Base-by-base conservation (phyloP, 1,140 invertebrate genomes). In the Orussus abietinus region DNA sequence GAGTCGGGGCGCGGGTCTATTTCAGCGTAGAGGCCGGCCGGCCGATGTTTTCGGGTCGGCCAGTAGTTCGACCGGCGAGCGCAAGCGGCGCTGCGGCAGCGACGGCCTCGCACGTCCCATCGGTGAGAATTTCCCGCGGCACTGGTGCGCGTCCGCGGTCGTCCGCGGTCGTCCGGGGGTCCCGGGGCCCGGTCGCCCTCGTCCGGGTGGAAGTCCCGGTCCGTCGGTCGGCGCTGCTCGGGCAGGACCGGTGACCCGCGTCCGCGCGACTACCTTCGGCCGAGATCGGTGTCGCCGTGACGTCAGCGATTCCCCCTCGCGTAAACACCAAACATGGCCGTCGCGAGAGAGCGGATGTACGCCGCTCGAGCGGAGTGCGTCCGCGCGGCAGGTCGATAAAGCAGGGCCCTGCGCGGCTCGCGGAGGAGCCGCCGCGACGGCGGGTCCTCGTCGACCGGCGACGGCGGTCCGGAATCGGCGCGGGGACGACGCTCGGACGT, bases 321-420 rank as follows among this genome's bases (percentile, higher is more conserved):
- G 66, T 72, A 73, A 71, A 72, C 68, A 74, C 71, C 71, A 72
- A 74, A 72, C 69, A 72, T 72, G 70, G 70, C 69, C 55, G 70
- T 67, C 65, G 59, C 42, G 3, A 15, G 15, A 10, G 29, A 10
- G 49, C 49, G 53, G 57, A 60, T 64, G 55, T 59, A 62, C 62
- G 53, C 55, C 49, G 48, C 26, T 42, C 51, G 51, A 44, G 37
- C 38, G 45, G 5, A 4, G 19, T 15, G 21, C 30, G 14, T 18
- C 4, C 20, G 14, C 2, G 12, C 20, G 21, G 15, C 22, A 19
- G 19, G 12, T 4, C 17, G n/a, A 21, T 22, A 35, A 28, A 3
- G 11, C 22, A 6, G 11, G 14, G 14, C 13, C 25, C 9, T 11
- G 9, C 22, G 20, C 30, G 17, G 28, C 19, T 41, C 17, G 33